phyloP scores from a whole-genome alignment of 1,140 invertebrate species.

The Drosophila nannoptera region DNA sequence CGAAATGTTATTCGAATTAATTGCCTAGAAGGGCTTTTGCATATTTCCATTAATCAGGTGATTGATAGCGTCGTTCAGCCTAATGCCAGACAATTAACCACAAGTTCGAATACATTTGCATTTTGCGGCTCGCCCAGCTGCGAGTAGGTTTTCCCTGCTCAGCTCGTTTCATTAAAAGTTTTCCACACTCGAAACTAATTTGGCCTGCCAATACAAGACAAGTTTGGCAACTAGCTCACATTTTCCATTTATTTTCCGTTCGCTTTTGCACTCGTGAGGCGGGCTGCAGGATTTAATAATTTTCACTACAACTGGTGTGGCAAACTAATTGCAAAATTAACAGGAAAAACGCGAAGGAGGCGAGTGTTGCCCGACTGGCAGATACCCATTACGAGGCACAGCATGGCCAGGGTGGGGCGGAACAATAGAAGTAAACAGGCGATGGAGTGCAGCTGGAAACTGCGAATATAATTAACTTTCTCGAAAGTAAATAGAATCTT shows the following conservation, averaged over 20 bases:
- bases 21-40: neutral
- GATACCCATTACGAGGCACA: neutral
- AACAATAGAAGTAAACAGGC: conserved; percentile 16
- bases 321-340: conserved; percentile 64
- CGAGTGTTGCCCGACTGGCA: neutral
- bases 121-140: conserved; percentile 6
- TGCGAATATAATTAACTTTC: conserved; percentile 73
- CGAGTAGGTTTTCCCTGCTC: conserved; percentile 1
- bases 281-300: conserved; percentile 6
- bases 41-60: too few relatives aligned
- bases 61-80: neutral
- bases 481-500: conserved; percentile 68
- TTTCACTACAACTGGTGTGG: conserved; percentile 8
- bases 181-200: conserved; percentile 48
- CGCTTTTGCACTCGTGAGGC: neutral
- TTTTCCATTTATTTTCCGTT: neutral
- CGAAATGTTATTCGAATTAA: conserved; percentile 8
- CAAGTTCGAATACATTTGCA: neutral
- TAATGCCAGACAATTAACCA: conserved; percentile 2
- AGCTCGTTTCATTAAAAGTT: conserved; percentile 46
- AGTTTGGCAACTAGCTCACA: conserved; percentile 20
- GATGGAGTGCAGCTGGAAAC: conserved; percentile 5
- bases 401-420: neutral
- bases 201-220: conserved; percentile 26
- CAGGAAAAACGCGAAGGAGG: conserved; percentile 19